These are phyloP conservation scores for Takifugu ocellatus DNA, from an alignment of 2,797 vertebrate genomes.

Conservation along the genomic window DNA sequence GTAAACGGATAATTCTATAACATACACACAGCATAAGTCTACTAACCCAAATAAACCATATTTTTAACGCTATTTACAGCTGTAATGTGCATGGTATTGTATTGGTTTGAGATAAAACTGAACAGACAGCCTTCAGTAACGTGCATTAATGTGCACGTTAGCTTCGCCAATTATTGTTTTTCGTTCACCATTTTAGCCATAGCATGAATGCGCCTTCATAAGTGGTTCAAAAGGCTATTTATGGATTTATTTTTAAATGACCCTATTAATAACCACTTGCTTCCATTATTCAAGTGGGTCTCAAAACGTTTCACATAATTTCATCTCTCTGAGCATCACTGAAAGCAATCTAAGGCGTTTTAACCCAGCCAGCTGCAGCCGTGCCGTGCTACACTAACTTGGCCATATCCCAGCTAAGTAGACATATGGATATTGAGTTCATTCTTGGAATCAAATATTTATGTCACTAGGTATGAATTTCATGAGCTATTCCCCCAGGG, in stretches of 20 bases:
- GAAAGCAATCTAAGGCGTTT: constrained; percentile 13
- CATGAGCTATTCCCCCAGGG: constrained; percentile 36
- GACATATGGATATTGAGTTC: constrained; percentile 39
- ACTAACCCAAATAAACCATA: too few relatives aligned
- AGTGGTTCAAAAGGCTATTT: background rate
- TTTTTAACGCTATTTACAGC: too few relatives aligned
- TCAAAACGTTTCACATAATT: constrained; percentile 29
- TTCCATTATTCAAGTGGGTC: constrained; percentile 36
- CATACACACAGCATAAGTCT: background rate
- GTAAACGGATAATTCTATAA: constrained; percentile 27
- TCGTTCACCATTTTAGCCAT: too few relatives aligned
- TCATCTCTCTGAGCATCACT: background rate
- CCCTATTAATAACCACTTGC: constrained; percentile 13
- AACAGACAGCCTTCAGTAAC: too few relatives aligned
- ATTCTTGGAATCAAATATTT: constrained; percentile 53
- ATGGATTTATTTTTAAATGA: constrained; percentile 12
- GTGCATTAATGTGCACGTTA: too few relatives aligned
- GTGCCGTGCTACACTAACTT: constrained; percentile 3
- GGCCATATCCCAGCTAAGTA: constrained; percentile 20
- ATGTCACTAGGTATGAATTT: constrained; percentile 45
- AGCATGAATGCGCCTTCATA: background rate
- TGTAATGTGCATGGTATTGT: too few relatives aligned
- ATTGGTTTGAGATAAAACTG: too few relatives aligned
- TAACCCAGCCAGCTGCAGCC: background rate
- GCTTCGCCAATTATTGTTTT: too few relatives aligned